Evolutionary conservation across 2,888 invertebrate species (phyloP).

Genomic region (Anthoptus insignis): DNA sequence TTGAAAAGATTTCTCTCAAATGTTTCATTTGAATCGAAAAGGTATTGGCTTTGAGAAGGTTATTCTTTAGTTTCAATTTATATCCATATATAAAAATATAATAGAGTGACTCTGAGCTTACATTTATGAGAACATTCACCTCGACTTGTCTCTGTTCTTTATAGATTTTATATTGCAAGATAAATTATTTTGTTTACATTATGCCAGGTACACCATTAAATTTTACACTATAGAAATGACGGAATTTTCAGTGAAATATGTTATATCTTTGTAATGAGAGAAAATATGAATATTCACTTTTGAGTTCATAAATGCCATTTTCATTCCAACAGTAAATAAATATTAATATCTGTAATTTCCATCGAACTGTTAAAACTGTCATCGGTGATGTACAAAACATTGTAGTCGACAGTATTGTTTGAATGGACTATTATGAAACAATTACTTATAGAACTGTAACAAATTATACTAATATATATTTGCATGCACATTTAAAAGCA

Average conservation of each 20-base stretch:
- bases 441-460: too few relatives aligned
- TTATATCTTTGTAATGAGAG: conserved; percentile 22
- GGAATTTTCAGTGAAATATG: conserved; percentile 23
- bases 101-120: conserved; percentile 48
- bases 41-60: conserved; percentile 41
- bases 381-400: too few relatives aligned
- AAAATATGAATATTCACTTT: conserved; percentile 3
- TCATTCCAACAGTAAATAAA: neutral
- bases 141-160: conserved; percentile 44
- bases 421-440: too few relatives aligned
- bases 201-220: conserved; percentile 26
- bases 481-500: too few relatives aligned
- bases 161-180: conserved; percentile 49
- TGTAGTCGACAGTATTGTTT: too few relatives aligned
- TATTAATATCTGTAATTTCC: neutral
- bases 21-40: conserved; percentile 44
- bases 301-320: neutral
- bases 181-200: conserved; percentile 50
- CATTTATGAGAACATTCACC: conserved; percentile 54
- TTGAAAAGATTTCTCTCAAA: conserved; percentile 42
- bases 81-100: conserved; percentile 51
- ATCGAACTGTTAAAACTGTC: too few relatives aligned
- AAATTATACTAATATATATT: too few relatives aligned
- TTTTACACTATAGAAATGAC: conserved; percentile 15
- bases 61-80: conserved; percentile 47